Conservation (phyloP, 2,888 invertebrate species). For the Amaurobius ferox region DNA sequence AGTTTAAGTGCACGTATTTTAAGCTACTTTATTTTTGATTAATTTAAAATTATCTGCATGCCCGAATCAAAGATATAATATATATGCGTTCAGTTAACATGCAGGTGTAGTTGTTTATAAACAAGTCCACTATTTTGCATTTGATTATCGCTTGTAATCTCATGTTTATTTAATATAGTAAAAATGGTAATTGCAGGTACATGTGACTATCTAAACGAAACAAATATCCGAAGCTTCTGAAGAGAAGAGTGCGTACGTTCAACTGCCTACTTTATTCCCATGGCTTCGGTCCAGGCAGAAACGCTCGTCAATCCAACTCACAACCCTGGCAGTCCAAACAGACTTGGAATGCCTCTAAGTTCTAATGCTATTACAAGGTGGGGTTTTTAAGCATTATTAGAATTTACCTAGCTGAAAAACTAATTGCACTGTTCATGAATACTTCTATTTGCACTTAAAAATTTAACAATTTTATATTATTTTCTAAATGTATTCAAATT, state of each 20-base stretch:
- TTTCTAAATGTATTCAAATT: no score
- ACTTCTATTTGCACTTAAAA: no score
- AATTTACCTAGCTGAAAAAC: no score
- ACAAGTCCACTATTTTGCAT: background rate
- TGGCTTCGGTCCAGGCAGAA: constrained; percentile 71
- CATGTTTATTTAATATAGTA: constrained; percentile 1
- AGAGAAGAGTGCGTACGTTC: constrained; percentile 1
- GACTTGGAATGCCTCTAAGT: constrained; percentile 54
- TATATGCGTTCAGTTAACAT: no score
- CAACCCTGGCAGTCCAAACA: constrained; percentile 59
- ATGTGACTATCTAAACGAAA: constrained; percentile 1
- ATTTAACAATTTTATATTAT: no score
- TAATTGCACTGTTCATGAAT: no score
- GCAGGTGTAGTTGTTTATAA: no score
- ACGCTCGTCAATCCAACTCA: constrained; percentile 48
- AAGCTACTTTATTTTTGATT: no score
- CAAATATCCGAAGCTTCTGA: background rate
- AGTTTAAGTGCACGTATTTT: no score
- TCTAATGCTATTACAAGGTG: constrained; percentile 60
- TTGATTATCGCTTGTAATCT: background rate
- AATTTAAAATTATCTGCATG: no score
- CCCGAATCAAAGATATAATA: no score
- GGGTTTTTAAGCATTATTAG: background rate
- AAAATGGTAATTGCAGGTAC: constrained; percentile 6
- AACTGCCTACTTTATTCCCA: constrained; percentile 20